Conservation (phyloP, 2,797 vertebrate genomes). For the Aldrovandia affinis region DNA sequence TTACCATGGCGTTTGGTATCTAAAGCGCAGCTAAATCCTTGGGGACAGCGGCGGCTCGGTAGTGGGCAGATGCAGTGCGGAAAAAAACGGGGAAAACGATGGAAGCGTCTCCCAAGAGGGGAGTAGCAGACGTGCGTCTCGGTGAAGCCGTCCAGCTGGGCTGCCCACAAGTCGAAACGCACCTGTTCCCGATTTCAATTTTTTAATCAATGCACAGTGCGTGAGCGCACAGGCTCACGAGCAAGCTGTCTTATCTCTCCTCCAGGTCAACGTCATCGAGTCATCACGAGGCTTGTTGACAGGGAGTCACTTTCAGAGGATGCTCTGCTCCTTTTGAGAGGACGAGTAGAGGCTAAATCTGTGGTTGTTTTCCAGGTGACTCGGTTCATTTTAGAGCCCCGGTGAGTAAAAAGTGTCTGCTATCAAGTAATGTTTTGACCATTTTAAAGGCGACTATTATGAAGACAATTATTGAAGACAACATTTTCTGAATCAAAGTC, state of each 20-base stretch:
- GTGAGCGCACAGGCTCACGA: not conserved
- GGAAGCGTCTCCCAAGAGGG: not conserved
- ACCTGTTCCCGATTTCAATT: not conserved
- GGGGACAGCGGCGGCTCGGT: not conserved
- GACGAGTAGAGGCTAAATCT: no score
- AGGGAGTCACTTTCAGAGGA: not conserved
- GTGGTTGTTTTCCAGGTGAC: not conserved
- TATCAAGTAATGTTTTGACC: not conserved
- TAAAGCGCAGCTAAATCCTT: not conserved
- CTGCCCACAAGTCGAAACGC: not conserved
- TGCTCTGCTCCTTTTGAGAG: not conserved
- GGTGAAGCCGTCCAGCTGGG: slow-evolving; percentile 7
- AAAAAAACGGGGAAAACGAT: slow-evolving; percentile 1
- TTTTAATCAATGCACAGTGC: slow-evolving; percentile 13
- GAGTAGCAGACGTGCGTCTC: not conserved
- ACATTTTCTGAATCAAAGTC: slow-evolving; percentile 69
- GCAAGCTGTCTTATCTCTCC: not conserved
- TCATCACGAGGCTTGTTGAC: not conserved
- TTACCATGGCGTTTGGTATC: not conserved
- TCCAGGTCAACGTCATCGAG: not conserved
- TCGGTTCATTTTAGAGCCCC: slow-evolving; percentile 32
- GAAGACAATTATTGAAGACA: slow-evolving; percentile 54
- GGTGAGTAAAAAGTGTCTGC: slow-evolving; percentile 54
- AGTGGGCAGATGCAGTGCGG: not conserved
- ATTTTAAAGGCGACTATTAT: not conserved